Base-by-base conservation (phyloP, 35 echinoderm and acorn worm genomes). In the Stichopus chloronotus region DNA sequence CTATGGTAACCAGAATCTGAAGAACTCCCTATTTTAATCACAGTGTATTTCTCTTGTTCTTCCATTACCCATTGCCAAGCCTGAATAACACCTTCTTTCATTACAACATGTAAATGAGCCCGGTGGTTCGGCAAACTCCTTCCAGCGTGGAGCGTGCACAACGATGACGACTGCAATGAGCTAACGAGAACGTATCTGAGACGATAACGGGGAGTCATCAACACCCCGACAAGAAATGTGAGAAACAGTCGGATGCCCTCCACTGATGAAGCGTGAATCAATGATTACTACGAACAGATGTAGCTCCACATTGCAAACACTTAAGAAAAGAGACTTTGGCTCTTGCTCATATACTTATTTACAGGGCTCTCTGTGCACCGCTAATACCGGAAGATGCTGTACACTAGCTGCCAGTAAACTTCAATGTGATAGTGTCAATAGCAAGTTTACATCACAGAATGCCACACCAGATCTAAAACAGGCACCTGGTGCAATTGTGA, bases 241-340 rank as follows among this genome's bases (percentile, higher is more conserved):
- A 85, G 82, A 85, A 85, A 85, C 54, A 85, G 54, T 85, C 24
- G 82, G 82, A 85, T 85, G 82, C 82, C 82, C 82, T 85, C 52
- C 54, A 85, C 82, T 58, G 82, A 25, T 55, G 82, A 60, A 58
- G 82, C 82, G 82, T 85, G 55, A 85, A 85, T 56, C 82, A 85
- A 85, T 85, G 82, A 85, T 85, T 83, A 83, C 80, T 83, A 55
- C 55, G 80, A 83, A 83, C 80, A 83, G 80, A 83, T 83, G 80
- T 83, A 83, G 52, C 80, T 43, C 30, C 80, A 83, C 80, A 83
- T 83, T 83, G 54, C 43, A 55, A 83, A 55, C 80, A 55, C 43
- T 83, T 83, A 21, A 24, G 20, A 78, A 78, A 21, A 21, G 76
- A 78, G 30, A 43, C 30, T 43, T 43, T 43, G 30, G 30, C 30